These are phyloP conservation scores for Alaudala cheleensis DNA, from an alignment of 2,113 vertebrate species.

Conservation along the genomic window DNA sequence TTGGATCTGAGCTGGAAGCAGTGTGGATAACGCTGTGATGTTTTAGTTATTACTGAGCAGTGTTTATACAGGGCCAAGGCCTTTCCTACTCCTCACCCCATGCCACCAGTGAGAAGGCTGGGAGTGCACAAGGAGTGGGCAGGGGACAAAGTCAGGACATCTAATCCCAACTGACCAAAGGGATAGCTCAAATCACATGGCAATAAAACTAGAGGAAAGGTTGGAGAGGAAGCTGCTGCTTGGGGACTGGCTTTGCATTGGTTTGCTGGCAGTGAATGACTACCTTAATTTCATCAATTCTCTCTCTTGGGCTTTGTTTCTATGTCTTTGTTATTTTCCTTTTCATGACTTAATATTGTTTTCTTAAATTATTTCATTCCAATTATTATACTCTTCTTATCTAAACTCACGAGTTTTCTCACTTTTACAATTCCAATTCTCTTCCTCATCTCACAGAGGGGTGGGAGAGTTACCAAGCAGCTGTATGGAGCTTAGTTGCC, in stretches of 20 bases:
- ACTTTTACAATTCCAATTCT: not conserved
- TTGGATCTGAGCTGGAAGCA: not conserved
- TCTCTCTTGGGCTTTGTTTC: not conserved
- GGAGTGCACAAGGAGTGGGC: too few relatives aligned
- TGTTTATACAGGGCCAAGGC: not conserved
- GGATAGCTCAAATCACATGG: not conserved
- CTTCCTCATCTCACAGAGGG: not conserved
- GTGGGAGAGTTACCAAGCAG: not conserved
- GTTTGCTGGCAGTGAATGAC: not conserved
- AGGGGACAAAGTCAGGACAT: not conserved
- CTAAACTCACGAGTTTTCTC: not conserved
- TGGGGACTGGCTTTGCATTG: not conserved
- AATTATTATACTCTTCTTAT: not conserved
- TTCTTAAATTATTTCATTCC: not conserved
- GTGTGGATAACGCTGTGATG: too few relatives aligned
- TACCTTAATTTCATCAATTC: not conserved
- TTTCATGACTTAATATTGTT: not conserved
- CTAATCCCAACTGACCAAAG: not conserved
- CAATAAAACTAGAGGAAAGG: not conserved
- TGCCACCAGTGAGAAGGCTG: not conserved
- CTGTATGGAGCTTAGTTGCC: not conserved
- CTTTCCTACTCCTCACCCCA: not conserved
- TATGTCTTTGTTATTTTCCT: not conserved
- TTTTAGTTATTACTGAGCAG: not conserved
- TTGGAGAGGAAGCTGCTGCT: rapidly evolving